Percentiles rank a stretch among this genome's conserved stretches.
phyloP scores from a whole-genome alignment of 2,797 vertebrate genomes.

The Notamacropus eugenii region DNA sequence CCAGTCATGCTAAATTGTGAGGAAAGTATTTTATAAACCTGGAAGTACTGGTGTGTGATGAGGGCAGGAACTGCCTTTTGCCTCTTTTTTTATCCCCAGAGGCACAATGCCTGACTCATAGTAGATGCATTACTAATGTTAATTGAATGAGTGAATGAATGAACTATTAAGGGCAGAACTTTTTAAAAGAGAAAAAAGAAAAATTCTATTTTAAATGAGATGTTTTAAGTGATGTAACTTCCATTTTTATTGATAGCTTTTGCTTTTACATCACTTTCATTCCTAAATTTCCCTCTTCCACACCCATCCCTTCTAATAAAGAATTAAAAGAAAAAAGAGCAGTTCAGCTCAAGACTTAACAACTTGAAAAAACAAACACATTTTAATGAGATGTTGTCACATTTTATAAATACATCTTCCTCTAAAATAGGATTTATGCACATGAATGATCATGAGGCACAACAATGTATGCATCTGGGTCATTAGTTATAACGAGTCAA shows the following conservation, averaged over 20 bases:
- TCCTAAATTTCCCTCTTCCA: not conserved
- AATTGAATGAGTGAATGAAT: not conserved
- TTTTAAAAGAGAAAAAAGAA: not conserved
- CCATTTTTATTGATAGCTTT: not conserved
- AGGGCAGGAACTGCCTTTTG: not conserved
- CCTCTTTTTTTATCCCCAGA: not conserved
- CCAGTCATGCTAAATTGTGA: not conserved
- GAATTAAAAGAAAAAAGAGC: not conserved
- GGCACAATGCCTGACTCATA: no score
- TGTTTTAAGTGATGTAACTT: not conserved
- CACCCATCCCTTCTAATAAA: not conserved
- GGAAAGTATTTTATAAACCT: not conserved
- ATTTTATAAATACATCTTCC: constrained; percentile 64
- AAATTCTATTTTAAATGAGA: not conserved
- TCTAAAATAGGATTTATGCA: constrained; percentile 63
- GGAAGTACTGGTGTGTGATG: not conserved
- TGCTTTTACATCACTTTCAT: not conserved
- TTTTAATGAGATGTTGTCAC: constrained; percentile 68
- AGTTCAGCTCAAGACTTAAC: not conserved
- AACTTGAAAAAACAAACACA: constrained; percentile 61
- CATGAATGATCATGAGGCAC: constrained; percentile 41
- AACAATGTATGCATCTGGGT: constrained; percentile 55
- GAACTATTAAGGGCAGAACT: not conserved
- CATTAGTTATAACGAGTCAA: constrained; percentile 65
- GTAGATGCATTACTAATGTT: not conserved